phyloP scores from a whole-genome alignment of 1,140 invertebrate genomes.

The Goniozus legneri region DNA sequence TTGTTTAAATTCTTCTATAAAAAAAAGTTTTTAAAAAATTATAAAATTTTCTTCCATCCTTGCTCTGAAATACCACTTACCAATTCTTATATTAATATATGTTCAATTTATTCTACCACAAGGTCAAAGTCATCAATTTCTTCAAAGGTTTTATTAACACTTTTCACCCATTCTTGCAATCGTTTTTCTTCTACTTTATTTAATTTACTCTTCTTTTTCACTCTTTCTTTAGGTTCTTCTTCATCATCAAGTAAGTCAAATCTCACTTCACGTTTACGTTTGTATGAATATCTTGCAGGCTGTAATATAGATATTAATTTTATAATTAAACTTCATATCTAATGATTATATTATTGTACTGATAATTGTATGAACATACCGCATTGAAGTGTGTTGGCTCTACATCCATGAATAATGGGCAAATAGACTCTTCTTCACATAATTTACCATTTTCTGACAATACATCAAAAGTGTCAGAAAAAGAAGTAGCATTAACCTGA shows the following conservation, averaged over 20 bases:
- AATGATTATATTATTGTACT: neutral
- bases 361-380: constrained; percentile 23
- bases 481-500: constrained; percentile 8
- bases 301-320: constrained; percentile 19
- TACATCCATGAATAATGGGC: constrained; percentile 33
- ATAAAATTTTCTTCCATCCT: no score
- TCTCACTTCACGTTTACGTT: constrained; percentile 26
- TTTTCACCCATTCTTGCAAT: constrained; percentile 35
- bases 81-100: no score
- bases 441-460: constrained; percentile 15
- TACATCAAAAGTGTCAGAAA: constrained; percentile 41
- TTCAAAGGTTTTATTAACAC: constrained; percentile 35
- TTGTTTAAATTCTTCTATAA: no score
- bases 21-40: no score
- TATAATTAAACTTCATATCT: neutral
- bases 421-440: neutral
- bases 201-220: constrained; percentile 23
- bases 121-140: constrained; percentile 41
- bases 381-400: constrained; percentile 36
- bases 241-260: constrained; percentile 15
- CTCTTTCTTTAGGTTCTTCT: constrained; percentile 19
- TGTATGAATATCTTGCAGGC: constrained; percentile 40
- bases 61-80: no score
- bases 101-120: constrained; percentile 36
- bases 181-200: constrained; percentile 23